These are phyloP conservation scores for Heterodera filipjevi DNA, from an alignment of 2,888 invertebrate genomes.

Conservation along the genomic window DNA sequence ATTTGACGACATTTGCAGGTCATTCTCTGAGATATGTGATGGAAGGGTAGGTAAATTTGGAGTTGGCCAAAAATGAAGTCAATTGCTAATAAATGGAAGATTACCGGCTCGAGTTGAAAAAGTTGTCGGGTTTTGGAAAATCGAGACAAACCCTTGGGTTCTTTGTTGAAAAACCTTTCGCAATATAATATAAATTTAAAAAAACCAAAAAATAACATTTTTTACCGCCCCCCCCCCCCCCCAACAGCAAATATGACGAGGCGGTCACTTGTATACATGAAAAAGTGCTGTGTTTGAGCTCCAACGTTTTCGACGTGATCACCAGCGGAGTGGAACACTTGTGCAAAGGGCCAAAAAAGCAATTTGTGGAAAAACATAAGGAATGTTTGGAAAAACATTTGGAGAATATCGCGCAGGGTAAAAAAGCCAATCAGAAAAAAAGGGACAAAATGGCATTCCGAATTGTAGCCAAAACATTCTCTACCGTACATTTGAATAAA, in stretches of 20 bases:
- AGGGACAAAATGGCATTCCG: background rate
- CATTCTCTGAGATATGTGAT: too few species aligned
- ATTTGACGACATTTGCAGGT: conserved; percentile 21
- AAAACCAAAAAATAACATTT: too few species aligned
- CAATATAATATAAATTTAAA: too few species aligned
- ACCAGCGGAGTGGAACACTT: conserved; percentile 12
- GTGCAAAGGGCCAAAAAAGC: conserved; percentile 14
- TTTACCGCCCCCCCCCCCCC: too few species aligned
- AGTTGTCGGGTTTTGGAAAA: too few species aligned
- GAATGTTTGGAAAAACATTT: background rate
- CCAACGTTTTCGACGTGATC: conserved; percentile 20
- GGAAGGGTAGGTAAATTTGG: background rate
- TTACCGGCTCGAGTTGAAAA: too few species aligned
- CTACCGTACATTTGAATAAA: too few species aligned
- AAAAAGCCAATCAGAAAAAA: background rate
- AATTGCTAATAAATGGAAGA: too few species aligned
- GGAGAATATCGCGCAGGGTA: conserved; percentile 14
- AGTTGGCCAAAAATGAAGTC: background rate
- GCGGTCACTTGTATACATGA: conserved; percentile 15
- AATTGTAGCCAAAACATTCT: background rate
- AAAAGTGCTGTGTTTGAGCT: background rate
- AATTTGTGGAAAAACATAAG: conserved; percentile 15
- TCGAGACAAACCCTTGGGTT: too few species aligned
- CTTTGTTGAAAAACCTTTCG: too few species aligned
- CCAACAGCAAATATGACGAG: conserved; percentile 22